Percentiles rank a stretch among this genome's conserved stretches.
Evolutionary conservation across 2,888 invertebrate species (phyloP).

Genomic region (Nymphalis urticae): DNA sequence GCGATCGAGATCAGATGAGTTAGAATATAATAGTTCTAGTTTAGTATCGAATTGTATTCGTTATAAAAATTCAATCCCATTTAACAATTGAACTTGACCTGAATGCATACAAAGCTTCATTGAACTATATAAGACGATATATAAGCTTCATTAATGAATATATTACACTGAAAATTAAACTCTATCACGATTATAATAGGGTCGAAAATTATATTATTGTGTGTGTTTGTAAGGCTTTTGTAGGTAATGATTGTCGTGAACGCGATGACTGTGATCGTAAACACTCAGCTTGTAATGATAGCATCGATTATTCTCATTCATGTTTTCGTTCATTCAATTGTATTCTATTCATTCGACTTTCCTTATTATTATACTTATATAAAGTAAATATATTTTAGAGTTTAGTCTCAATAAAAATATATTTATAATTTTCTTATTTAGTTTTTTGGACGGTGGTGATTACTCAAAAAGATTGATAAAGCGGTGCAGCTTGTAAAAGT

Average conservation of each 20-base stretch:
- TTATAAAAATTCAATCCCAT: slow-evolving; percentile 15
- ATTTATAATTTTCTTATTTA: too few relatives aligned
- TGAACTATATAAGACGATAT: slow-evolving; percentile 24
- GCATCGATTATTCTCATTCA: slow-evolving; percentile 15
- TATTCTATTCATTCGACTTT: not conserved
- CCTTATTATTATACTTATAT: too few relatives aligned
- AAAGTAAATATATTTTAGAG: too few relatives aligned
- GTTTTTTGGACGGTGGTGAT: too few relatives aligned
- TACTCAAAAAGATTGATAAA: too few relatives aligned
- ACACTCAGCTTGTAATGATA: slow-evolving; percentile 19
- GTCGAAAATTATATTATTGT: not conserved
- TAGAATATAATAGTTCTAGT: not conserved
- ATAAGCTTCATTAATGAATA: not conserved
- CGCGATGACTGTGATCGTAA: slow-evolving; percentile 21
- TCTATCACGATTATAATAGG: not conserved
- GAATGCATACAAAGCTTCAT: slow-evolving; percentile 23
- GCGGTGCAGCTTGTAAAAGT: too few relatives aligned
- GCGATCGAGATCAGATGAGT: not conserved
- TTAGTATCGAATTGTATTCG: slow-evolving; percentile 13
- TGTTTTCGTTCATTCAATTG: slow-evolving; percentile 11
- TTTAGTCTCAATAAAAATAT: too few relatives aligned
- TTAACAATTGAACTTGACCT: slow-evolving; percentile 30
- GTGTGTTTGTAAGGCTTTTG: not conserved
- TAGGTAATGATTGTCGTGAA: slow-evolving; percentile 7
- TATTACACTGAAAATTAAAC: slow-evolving; percentile 12